phyloP scores from a whole-genome alignment of 2,888 invertebrate genomes.

The Hipparchia semele region DNA sequence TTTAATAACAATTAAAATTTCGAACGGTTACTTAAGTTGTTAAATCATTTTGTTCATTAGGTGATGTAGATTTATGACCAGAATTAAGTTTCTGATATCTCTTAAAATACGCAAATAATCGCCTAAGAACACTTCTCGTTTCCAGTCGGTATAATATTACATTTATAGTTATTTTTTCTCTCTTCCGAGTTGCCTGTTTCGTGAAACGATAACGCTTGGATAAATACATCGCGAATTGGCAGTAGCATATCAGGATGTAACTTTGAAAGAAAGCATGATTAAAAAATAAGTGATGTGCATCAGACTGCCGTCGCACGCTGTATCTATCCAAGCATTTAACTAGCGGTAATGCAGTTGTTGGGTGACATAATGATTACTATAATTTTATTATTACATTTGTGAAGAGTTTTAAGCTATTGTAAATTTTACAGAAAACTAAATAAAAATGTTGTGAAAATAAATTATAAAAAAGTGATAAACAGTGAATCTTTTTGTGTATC shows the following conservation, averaged over 20 bases:
- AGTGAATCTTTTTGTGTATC: slow-evolving; percentile 62
- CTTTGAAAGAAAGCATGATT: not conserved
- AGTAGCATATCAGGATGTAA: too few relatives aligned
- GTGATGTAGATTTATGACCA: not conserved
- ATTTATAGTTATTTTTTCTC: slow-evolving; percentile 64
- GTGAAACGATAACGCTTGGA: slow-evolving; percentile 45
- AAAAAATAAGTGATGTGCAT: not conserved
- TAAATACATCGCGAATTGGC: not conserved
- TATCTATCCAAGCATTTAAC: not conserved
- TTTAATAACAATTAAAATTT: not conserved
- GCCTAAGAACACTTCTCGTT: not conserved
- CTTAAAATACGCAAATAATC: not conserved
- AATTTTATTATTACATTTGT: slow-evolving; percentile 61
- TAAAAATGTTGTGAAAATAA: slow-evolving; percentile 82
- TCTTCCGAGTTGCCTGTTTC: slow-evolving; percentile 75
- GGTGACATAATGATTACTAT: slow-evolving; percentile 69
- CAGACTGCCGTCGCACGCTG: not conserved
- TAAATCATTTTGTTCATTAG: slow-evolving; percentile 3
- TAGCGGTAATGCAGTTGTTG: slow-evolving; percentile 57
- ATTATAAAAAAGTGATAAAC: slow-evolving; percentile 83
- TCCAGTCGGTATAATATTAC: slow-evolving; percentile 37
- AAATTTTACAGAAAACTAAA: slow-evolving; percentile 83
- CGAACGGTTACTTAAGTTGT: not conserved
- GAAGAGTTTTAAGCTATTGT: slow-evolving; percentile 83
- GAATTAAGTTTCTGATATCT: not conserved